These are phyloP conservation scores for Polymixis lichenea DNA, from an alignment of 2,888 invertebrate genomes.

Conservation along the genomic window DNA sequence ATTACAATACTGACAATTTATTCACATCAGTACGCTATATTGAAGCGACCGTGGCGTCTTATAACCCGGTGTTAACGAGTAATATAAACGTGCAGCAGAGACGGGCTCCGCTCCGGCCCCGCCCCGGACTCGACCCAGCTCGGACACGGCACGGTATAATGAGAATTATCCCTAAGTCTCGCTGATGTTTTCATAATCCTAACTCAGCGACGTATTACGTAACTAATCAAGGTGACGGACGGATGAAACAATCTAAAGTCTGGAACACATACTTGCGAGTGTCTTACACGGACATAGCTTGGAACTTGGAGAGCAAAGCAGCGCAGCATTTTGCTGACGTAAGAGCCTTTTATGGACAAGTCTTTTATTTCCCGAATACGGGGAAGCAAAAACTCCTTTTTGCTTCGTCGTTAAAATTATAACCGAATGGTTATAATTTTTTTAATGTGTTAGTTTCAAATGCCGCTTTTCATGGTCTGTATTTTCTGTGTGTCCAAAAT, in stretches of 20 bases:
- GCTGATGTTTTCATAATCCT: slow-evolving; percentile 12
- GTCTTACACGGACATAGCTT: not conserved
- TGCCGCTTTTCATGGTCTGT: not conserved
- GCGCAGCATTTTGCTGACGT: not conserved
- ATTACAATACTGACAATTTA: too few relatives aligned
- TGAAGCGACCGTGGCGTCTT: too few relatives aligned
- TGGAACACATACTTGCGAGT: not conserved
- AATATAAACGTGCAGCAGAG: too few relatives aligned
- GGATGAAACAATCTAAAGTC: not conserved
- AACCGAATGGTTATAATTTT: too few relatives aligned
- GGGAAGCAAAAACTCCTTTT: too few relatives aligned
- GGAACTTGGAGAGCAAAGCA: not conserved
- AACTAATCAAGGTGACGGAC: not conserved
- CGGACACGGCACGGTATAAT: too few relatives aligned
- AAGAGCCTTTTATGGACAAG: not conserved
- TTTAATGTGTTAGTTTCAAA: not conserved
- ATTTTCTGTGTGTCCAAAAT: not conserved
- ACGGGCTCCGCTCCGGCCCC: too few relatives aligned
- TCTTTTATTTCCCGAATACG: not conserved
- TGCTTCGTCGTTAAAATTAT: too few relatives aligned
- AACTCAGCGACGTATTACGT: slow-evolving; percentile 5
- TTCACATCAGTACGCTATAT: too few relatives aligned
- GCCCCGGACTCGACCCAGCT: too few relatives aligned
- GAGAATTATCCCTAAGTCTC: too few relatives aligned
- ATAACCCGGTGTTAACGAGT: too few relatives aligned